Percentiles rank a stretch among this genome's conserved stretches.
phyloP scores from a whole-genome alignment of 2,113 vertebrate species.

The Pachypanchax playfairii region DNA sequence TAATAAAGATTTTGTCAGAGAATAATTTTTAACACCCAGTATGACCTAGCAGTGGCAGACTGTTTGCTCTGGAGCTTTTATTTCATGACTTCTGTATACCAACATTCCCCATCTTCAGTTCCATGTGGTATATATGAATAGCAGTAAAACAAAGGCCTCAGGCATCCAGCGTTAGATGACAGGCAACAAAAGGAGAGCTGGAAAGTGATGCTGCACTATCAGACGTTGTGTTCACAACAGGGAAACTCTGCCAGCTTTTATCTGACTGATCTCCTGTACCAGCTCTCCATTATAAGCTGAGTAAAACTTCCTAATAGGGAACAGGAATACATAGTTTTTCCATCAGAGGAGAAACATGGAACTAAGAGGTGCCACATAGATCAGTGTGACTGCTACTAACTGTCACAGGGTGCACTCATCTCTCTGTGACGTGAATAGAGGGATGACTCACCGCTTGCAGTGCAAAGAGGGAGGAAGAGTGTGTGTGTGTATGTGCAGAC shows the following conservation, averaged over 20 bases:
- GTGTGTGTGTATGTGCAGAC: slow-evolving; percentile 14
- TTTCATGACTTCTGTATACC: background rate
- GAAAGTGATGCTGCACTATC: slow-evolving; percentile 30
- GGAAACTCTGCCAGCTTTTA: slow-evolving; percentile 27
- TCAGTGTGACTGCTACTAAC: slow-evolving; percentile 75
- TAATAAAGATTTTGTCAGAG: slow-evolving; percentile 1
- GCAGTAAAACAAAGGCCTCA: slow-evolving; percentile 6
- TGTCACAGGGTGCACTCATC: slow-evolving; percentile 79
- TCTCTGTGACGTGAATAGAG: slow-evolving; percentile 80
- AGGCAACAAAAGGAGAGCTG: slow-evolving; percentile 14
- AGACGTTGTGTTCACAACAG: slow-evolving; percentile 24
- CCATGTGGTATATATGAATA: background rate
- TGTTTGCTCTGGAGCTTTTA: background rate
- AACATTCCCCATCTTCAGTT: slow-evolving; percentile 8
- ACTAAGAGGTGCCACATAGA: slow-evolving; percentile 71
- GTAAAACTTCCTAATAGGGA: slow-evolving; percentile 65
- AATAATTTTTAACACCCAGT: slow-evolving; percentile 13
- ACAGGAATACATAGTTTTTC: slow-evolving; percentile 61
- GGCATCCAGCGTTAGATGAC: slow-evolving; percentile 29
- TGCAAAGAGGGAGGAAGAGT: slow-evolving; percentile 59
- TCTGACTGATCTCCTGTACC: slow-evolving; percentile 42
- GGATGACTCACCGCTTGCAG: slow-evolving; percentile 80
- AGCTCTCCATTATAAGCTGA: slow-evolving; percentile 52
- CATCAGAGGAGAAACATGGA: slow-evolving; percentile 67
- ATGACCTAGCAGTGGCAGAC: background rate